Base-by-base conservation (phyloP, 2,888 invertebrate genomes). In the Drosophila mettleri region DNA sequence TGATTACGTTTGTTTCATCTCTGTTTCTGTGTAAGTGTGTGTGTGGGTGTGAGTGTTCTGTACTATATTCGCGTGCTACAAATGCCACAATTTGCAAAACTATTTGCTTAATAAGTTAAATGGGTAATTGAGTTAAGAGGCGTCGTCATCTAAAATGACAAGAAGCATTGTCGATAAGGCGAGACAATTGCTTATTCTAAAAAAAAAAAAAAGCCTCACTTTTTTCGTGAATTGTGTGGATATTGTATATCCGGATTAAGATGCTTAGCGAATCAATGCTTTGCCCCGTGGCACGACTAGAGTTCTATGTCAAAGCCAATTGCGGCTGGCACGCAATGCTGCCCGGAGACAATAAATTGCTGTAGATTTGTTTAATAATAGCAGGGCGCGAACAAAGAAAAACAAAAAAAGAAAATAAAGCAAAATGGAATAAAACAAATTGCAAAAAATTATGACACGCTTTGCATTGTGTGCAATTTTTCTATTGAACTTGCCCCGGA, bases 71-170 rank as follows among this genome's bases (percentile, higher is more conserved):
- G 86, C 83, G 85, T 86, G 86, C 71, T 36, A 55, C 29, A 69
- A 80, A 74, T 78, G 63, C 51, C 52, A 68, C 74, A 86, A 86
- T 83, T 86, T 81, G 81, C 78, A 70, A 74, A 64, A 69, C 53
- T 82, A 82, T 78, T 74, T 62, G 80, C 76, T 85, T 85, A 82
- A 87, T 86, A 78, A 74, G 80, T 80, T 87, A 85, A 85, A 85
- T 82, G 72, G 71, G 85, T 85, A 87, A 85, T 87, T 85, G 84
- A 80, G 87, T 70, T 78, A 78, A 74, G 87, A 69, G 87, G 84
- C 75, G 63, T 69, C 60, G 48, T 55, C 59, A 43, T 67, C 63
- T 20, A 39, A 61, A 24, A 10, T 57, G 51, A 36, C 51, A 60
- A 68, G 60, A 27, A 58, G 33, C 45, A 18, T 16, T 45, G 53